Evolutionary conservation across 2,113 vertebrate species (phyloP), one percentile per base, ranked within the genome.

Genomic region (Oncorhynchus masou): DNA sequence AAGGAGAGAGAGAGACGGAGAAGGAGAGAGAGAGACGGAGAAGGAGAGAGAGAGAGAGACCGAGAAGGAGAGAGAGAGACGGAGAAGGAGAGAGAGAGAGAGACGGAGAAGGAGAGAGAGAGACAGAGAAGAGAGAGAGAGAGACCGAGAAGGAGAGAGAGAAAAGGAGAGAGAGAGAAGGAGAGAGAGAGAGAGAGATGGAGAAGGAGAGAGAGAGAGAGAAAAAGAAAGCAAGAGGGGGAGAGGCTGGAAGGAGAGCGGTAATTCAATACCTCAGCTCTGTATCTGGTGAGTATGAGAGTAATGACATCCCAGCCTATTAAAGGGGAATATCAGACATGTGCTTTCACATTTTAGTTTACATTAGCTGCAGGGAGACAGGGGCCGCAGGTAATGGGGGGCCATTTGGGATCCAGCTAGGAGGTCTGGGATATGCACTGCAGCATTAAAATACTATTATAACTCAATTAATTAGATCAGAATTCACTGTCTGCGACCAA

Each of bases 251-350:
- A 71, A 4, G 24, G 34, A 64, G 31, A 34, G n/a, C 19, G 66
- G 22, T 80, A 88, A 88, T 88, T 89, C 49, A 88, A 89, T 92
- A 60, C 57, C 15, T 12, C 67, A 82, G 74, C 69, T 24, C 69
- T 85, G 85, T 74, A 78, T 85, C 82, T 86, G 89, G 71, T 80
- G 79, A 79, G 66, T 72, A 65, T 79, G 81, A 77, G 73, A 71
- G 81, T 83, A 86, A 87, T 81, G 81, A 85, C 66, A 84, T 85
- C 73, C 67, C 72, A 66, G 76, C 75, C 80, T 86, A 70, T 85
- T 85, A 79, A 49, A 71, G 69, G 27, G 29, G 24, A 77, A 79
- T 78, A 11, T 87, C 57, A 83, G 74, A 84, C 80, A 62, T 79
- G 69, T 79, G 71, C 51, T 71, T 81, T 68, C 80, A 80, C 72